phyloP scores from a whole-genome alignment of 2,888 invertebrate species.

The Hipparchia semele region DNA sequence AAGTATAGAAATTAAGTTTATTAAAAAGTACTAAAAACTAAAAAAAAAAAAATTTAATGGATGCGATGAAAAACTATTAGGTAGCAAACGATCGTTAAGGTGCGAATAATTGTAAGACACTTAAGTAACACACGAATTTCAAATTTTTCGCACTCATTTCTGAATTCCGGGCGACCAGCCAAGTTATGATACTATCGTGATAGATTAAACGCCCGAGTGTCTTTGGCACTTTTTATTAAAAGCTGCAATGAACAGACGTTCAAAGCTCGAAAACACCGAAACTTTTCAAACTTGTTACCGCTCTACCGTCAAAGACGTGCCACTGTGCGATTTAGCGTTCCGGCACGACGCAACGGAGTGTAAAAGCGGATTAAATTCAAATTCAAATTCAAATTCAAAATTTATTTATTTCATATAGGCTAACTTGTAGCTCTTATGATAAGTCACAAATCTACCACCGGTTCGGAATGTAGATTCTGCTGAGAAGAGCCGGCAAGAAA shows the following conservation, averaged over 20 bases:
- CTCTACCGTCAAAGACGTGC: background rate
- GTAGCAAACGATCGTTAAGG: background rate
- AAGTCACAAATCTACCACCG: too few relatives aligned
- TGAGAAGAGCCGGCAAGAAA: too few relatives aligned
- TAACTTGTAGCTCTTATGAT: too few relatives aligned
- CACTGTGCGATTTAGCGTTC: too few relatives aligned
- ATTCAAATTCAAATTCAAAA: too few relatives aligned
- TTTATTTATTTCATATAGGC: too few relatives aligned
- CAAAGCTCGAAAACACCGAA: background rate
- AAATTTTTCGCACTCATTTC: constrained; percentile 28
- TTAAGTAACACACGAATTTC: constrained; percentile 18
- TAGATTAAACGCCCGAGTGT: constrained; percentile 31
- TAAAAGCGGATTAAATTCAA: too few relatives aligned
- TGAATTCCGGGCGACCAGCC: constrained; percentile 27
- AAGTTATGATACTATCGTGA: constrained; percentile 33
- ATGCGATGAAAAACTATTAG: background rate
- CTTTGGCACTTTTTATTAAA: constrained; percentile 33
- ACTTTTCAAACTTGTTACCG: background rate
- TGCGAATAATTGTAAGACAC: constrained; percentile 1
- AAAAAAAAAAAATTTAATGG: too few relatives aligned
- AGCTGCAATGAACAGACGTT: constrained; percentile 24
- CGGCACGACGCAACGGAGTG: too few relatives aligned
- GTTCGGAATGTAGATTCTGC: too few relatives aligned
- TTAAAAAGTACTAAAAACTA: too few relatives aligned
- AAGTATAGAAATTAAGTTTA: too few relatives aligned